Percentiles rank a stretch among this genome's conserved stretches.
Evolutionary conservation across 2,113 vertebrate species (phyloP).

Genomic region (Platysteira castanea): DNA sequence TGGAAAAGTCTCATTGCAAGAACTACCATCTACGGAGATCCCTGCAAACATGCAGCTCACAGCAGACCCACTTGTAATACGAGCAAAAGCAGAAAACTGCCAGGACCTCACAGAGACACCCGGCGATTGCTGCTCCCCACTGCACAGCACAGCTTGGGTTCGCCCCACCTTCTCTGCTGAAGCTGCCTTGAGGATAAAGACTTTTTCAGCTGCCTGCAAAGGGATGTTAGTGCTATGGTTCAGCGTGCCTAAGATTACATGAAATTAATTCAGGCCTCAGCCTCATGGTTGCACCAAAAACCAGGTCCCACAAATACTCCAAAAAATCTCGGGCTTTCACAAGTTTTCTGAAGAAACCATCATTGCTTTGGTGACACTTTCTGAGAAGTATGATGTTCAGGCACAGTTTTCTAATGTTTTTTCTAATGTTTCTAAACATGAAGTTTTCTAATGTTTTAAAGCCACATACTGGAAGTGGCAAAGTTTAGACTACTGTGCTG

Average conservation of each 20-base stretch:
- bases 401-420: neutral
- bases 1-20: neutral
- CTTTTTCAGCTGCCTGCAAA: neutral
- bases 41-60: neutral
- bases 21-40: neutral
- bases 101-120: neutral
- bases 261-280: neutral
- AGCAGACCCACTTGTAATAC: neutral
- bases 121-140: neutral
- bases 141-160: neutral
- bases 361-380: neutral
- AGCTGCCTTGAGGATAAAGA: neutral
- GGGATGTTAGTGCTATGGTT: neutral
- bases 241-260: fast-evolving
- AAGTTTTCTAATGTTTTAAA: neutral
- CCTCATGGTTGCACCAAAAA: neutral
- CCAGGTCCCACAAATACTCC: neutral
- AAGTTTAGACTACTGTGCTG: neutral
- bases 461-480: neutral
- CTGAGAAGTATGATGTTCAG: neutral
- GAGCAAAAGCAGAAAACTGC: neutral
- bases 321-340: neutral
- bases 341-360: neutral
- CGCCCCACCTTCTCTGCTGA: neutral
- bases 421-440: neutral